Base-by-base conservation (phyloP, 1,140 invertebrate species). In the Globodera rostochiensis region DNA sequence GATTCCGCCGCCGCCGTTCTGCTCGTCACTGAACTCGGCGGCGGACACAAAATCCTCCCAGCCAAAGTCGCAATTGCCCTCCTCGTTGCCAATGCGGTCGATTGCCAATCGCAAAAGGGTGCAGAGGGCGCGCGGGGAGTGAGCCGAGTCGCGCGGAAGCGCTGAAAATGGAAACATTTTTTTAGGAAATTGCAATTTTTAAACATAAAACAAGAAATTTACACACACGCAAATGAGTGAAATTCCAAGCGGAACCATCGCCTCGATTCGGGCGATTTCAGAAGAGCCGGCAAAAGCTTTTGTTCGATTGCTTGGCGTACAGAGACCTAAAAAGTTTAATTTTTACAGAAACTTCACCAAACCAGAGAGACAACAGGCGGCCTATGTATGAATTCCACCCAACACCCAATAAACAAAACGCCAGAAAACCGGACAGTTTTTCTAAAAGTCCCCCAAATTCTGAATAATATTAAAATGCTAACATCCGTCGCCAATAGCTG, bases 21-120 rank as follows among this genome's bases (percentile, higher is more conserved):
- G 21, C 9, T 19, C 15, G 69, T 19, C 69, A 19, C 69, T 45
- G 69, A 36, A 36, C 13, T 19, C 15, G 57, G 13, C 15, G 57
- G 13, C 15, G 25, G 9, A 6, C 69, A 71, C 36, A 71, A 71
- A 77, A 13, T 64, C 75, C 75, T 50, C 50, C 36, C 57, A 57
- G 0, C 75, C 75, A 45, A 66, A 47, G 15, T 53, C 46, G 66
- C 46, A 47, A n/a, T 77, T 57, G 50, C 57, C 57, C 46, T 53
- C 46, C 19, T 66, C 46, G 25, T 77, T 57, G 19, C 57, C 57
- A 66, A 64, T 53, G 11, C 57, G 75, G 21, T 46, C 75, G 36
- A 77, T 77, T 9, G 75, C 75, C n/a, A 77, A 45, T 47, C 75
- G 75, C 7, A 77, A 57, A 36, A 77, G 66, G 15, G 66, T 67